Evolutionary conservation across 2,797 vertebrate species (phyloP), one percentile per base, ranked within the genome.

Genomic region (Epinephelus awoara): DNA sequence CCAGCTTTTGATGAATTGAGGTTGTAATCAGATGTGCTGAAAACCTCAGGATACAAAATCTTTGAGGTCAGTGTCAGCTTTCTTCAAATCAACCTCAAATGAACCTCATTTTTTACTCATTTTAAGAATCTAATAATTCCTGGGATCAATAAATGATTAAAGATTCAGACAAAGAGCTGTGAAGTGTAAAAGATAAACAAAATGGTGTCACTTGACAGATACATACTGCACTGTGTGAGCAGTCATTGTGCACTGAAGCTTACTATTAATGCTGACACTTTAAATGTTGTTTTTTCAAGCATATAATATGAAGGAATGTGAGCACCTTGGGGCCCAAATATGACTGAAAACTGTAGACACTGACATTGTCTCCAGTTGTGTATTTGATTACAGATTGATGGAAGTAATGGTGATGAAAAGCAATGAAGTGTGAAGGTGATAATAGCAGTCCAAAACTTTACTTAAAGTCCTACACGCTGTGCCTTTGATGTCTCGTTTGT

Each of bases 201-300:
- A 34, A 34, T 34, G 29, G 6, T 34, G 29, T 38, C 17, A 63
- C 52, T 18, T 27, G 1, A 13, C 4, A 23, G 17, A 79, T 13
- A 49, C 13, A 56, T 18, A 27, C 49, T 40, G 5, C 15, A 5
- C 1, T 12, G 11, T 17, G 11, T 5, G 44, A 29, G 23, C 3
- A 34, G 17, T 19, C 14, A 15, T n/a, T 57, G 21, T 57, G 54
- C 27, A 68, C 13, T 73, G 64, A 52, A 57, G 63, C 44, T 21
- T 64, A 10, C n/a, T 40, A 52, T 38, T 66, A 6, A 58, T 15
- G 4, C 5, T 70, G 72, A 73, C 51, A 23, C 51, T 55, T 73
- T 6, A 29, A 56, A 61, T 49, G 34, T 11, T 63, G 25, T 38
- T 13, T 25, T 47, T 19, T 52, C 29, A 63, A 49, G n/a, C 25